Percentiles rank a stretch among this genome's conserved stretches.
Conservation (phyloP, 1,140 invertebrate genomes). For the Macrostomum lignano region DNA sequence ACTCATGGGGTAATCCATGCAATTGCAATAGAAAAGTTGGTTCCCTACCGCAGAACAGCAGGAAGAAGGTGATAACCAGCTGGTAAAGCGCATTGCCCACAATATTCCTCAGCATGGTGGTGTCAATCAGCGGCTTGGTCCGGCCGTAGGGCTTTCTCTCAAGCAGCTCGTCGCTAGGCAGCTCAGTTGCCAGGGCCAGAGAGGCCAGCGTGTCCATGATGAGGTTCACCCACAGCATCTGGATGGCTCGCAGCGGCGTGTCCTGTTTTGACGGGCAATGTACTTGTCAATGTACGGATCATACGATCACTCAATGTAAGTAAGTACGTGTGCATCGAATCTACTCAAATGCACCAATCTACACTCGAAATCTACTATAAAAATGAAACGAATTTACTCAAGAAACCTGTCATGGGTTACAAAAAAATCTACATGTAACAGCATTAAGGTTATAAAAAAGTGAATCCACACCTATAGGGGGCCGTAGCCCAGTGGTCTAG, state of each 20-base stretch:
- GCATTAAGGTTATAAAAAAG: neutral
- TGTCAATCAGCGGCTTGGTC: slow-evolving; percentile 83
- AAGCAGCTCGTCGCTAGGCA: slow-evolving; percentile 77
- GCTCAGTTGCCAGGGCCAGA: slow-evolving; percentile 84
- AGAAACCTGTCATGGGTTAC: no score
- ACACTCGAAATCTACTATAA: no score
- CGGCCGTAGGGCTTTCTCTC: slow-evolving; percentile 84
- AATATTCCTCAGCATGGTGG: slow-evolving; percentile 99
- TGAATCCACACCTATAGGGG: no score
- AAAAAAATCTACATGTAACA: neutral
- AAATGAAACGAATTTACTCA: no score
- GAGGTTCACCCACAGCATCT: slow-evolving; percentile 99
- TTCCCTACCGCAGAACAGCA: slow-evolving; percentile 3
- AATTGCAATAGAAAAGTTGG: no score
- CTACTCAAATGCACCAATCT: neutral
- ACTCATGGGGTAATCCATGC: no score
- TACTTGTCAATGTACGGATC: no score
- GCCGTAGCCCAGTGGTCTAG: no score
- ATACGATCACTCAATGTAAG: slow-evolving; percentile 1
- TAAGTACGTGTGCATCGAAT: neutral
- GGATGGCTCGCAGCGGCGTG: slow-evolving; percentile 50
- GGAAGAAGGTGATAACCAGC: slow-evolving; percentile 63
- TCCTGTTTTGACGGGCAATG: no score
- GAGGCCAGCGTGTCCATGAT: slow-evolving; percentile 99
- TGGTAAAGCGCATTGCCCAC: slow-evolving; percentile 87